Percentiles rank a stretch among this genome's conserved stretches.
These are phyloP conservation scores for Phoxinus dragarum DNA, from an alignment of 2,797 vertebrate species.

Conservation along the genomic window DNA sequence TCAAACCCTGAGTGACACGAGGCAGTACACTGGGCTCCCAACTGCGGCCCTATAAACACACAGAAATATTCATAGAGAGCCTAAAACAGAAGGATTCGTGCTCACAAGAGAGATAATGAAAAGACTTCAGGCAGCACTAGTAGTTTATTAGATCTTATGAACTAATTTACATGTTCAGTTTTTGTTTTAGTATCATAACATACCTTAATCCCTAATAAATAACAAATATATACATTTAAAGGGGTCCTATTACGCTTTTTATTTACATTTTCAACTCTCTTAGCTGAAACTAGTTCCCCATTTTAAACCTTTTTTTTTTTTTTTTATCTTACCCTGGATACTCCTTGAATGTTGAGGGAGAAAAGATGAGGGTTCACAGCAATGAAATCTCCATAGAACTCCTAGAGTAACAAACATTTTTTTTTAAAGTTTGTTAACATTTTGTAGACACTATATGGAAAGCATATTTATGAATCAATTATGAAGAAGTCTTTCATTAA, in stretches of 20 bases:
- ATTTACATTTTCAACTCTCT: no score
- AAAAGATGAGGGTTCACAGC: constrained; percentile 97
- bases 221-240: neutral
- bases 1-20: constrained; percentile 91
- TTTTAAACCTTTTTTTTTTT: fast-evolving
- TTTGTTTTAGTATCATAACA: neutral
- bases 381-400: constrained; percentile 97
- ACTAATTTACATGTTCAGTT: neutral
- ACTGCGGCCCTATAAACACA: constrained; percentile 82
- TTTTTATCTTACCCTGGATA: constrained; percentile 82
- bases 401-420: constrained; percentile 74
- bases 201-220: no score
- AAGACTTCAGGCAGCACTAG: neutral
- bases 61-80: neutral
- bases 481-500: neutral
- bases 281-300: neutral
- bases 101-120: neutral
- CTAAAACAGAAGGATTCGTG: neutral
- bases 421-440: neutral
- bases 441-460: neutral
- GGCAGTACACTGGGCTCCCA: constrained; percentile 88
- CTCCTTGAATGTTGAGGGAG: constrained; percentile 92
- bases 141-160: neutral
- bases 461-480: neutral
- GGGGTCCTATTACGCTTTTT: neutral